Base-by-base conservation (phyloP, 2,888 invertebrate species). In the Lumbricus terrestris region DNA sequence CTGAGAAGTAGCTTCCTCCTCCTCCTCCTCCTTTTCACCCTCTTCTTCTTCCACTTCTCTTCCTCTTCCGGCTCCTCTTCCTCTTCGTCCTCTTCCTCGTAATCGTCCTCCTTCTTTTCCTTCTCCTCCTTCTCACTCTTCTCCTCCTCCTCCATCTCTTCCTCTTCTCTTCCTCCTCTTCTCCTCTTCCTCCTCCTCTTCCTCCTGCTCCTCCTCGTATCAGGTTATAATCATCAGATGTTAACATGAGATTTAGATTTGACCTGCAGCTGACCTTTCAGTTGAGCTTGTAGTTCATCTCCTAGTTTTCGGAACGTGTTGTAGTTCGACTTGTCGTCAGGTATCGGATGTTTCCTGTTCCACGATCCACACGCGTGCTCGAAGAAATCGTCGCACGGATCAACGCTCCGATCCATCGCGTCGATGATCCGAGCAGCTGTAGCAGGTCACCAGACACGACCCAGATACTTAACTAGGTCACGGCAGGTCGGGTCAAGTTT, bases 291-390 rank as follows among this genome's bases (percentile, higher is more conserved):
- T 0, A 97, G 96, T 93, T 97, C 97, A 95, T 97, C 97, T 15
- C 97, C 96, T 93, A 98, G 96, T 83, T 97, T 97, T 95, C 97
- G 97, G 94, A 97, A 98, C 0, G 97, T 97, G 94, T 97, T 97
- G 92, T 97, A 97, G 89, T 97, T 97, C 93, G 97, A 96, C 91
- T 97, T 96, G 94, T 97, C 97, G 93, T 97, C 97, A 0, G 97
- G 97, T 93, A 98, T 97, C 90, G 97, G 96, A 95, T 97, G 97
- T 35, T 1, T 96, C 93, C 97, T 97, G 95, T 97, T 97, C 97
- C 97, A 98, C 34, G 97, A 96, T 29, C 97, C 97, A 94, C 97
- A 97, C 23, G 97, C 97, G 94, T 96, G 97, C 93, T 97, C 96
- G 95, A 97, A 97, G 95, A 97, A 97, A 94, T 97, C 97, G 69